Conservation (phyloP, 1,140 invertebrate genomes). For the Brevipalpus yothersi region DNA sequence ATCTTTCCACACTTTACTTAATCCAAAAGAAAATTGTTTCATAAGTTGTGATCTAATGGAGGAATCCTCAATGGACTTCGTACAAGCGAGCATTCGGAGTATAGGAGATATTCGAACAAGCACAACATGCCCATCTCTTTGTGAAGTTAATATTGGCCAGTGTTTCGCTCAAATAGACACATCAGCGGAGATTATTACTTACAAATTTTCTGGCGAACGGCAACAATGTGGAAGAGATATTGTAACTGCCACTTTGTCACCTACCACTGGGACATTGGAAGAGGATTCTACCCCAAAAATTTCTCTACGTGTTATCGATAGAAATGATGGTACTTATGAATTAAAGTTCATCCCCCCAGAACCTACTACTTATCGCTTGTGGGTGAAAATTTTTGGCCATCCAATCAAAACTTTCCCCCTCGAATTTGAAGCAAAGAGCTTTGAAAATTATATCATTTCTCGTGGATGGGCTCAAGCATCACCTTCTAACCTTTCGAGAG, state of each 20-base stretch:
- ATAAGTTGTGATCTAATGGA: slow-evolving; percentile 48
- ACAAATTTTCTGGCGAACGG: slow-evolving; percentile 59
- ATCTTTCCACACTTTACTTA: slow-evolving; percentile 45
- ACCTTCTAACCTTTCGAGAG: too few relatives aligned
- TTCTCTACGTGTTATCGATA: slow-evolving; percentile 34
- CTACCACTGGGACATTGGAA: slow-evolving; percentile 16
- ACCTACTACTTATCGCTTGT: slow-evolving; percentile 34
- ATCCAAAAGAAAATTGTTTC: slow-evolving; percentile 73
- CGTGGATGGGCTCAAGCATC: too few relatives aligned
- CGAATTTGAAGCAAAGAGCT: slow-evolving; percentile 30
- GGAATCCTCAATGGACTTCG: slow-evolving; percentile 21
- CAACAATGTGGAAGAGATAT: slow-evolving; percentile 60
- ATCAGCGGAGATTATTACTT: slow-evolving; percentile 36
- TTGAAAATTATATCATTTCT: too few relatives aligned
- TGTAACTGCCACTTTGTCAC: slow-evolving; percentile 35
- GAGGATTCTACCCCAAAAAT: slow-evolving; percentile 12
- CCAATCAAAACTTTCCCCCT: slow-evolving; percentile 58
- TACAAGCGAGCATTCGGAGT: slow-evolving; percentile 19
- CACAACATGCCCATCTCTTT: slow-evolving; percentile 52
- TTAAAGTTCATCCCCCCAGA: slow-evolving; percentile 28
- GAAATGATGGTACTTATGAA: slow-evolving; percentile 53
- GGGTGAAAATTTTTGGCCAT: slow-evolving; percentile 54
- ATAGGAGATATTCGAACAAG: slow-evolving; percentile 41
- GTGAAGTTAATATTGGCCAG: slow-evolving; percentile 18
- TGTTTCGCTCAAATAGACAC: slow-evolving; percentile 36